Conservation (phyloP, 2,888 invertebrate genomes). For the Hypomecis punctinalis region DNA sequence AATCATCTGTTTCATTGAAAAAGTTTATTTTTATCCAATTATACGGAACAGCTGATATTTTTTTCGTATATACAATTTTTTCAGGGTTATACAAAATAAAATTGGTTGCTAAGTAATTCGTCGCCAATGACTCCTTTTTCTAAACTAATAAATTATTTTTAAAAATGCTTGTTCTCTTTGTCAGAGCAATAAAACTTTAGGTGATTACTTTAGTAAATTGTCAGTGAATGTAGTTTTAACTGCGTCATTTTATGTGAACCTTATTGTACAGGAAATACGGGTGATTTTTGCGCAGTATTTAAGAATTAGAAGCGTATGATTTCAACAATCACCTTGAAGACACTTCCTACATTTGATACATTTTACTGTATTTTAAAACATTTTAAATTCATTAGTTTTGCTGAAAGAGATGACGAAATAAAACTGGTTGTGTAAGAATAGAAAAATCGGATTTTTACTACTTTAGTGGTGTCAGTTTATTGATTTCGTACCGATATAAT, state of each 20-base stretch:
- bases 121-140: too few relatives aligned
- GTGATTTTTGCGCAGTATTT: conserved; percentile 22
- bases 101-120: too few relatives aligned
- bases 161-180: conserved; percentile 7
- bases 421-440: not conserved
- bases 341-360: conserved; percentile 37
- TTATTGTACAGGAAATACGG: conserved; percentile 20
- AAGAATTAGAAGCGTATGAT: conserved; percentile 4
- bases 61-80: too few relatives aligned
- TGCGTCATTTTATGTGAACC: conserved; percentile 14
- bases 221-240: conserved; percentile 15
- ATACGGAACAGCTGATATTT: too few relatives aligned
- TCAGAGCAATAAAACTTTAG: conserved; percentile 26
- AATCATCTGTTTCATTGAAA: too few relatives aligned
- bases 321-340: conserved; percentile 38
- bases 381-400: not conserved
- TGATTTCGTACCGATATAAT: too few relatives aligned
- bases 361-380: conserved; percentile 4
- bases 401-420: not conserved
- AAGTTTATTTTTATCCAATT: too few relatives aligned
- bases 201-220: conserved; percentile 22
- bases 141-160: not conserved
- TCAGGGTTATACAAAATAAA: too few relatives aligned
- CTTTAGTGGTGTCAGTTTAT: too few relatives aligned
- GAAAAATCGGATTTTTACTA: too few relatives aligned